Base-by-base conservation (phyloP, 2,888 invertebrate species). In the Pterostichus madidus region DNA sequence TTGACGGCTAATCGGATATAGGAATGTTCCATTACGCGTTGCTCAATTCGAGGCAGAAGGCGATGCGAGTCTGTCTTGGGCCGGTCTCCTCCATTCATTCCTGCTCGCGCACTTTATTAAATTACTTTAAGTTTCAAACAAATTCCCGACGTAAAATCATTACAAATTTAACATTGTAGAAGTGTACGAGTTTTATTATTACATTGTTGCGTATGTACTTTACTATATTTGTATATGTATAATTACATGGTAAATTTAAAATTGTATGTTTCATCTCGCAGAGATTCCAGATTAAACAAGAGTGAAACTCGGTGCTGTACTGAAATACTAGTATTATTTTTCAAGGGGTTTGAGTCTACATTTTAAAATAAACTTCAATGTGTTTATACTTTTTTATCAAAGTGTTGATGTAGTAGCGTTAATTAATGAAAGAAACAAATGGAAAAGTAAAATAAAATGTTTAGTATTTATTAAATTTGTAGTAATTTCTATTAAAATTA, bases 51-150 rank as follows among this genome's bases (percentile, higher is more conserved):
- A 17, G 13, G 17, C 10, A 44, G 24, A 17, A 31, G 46, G 64
- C 64, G 52, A 44, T 64, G 64, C 64, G 68, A 44, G 24, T 39
- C 71, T 24, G 68, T 73, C 73, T 24, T 17, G 75, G 2, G 49
- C 5, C 24, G 17, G 31, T 49, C 15, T 13, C n/a, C 31, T 75
- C 31, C 31, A 44, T 44, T 71, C 15, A 46, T 75, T 75, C 39
- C 71, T 35, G 39, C 39, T 39, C 39, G 39, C 39, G 39, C 24
- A 79, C 49, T 79, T 80, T 80, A 80, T 80, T 80, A 78, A 78
- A 78, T 78, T 78, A 78, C 78, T 78, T 78, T 39, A 71, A 80
- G 80, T 80, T 80, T 68, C 80, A 80, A 80, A 80, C 71, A 61
- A 24, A 68, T 71, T 80, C 52, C n/a, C 32, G 15, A 31, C 32